Evolutionary conservation across 1,140 invertebrate genomes (phyloP), one percentile per base, ranked within the genome.

Genomic region (Pogonus chalceus): DNA sequence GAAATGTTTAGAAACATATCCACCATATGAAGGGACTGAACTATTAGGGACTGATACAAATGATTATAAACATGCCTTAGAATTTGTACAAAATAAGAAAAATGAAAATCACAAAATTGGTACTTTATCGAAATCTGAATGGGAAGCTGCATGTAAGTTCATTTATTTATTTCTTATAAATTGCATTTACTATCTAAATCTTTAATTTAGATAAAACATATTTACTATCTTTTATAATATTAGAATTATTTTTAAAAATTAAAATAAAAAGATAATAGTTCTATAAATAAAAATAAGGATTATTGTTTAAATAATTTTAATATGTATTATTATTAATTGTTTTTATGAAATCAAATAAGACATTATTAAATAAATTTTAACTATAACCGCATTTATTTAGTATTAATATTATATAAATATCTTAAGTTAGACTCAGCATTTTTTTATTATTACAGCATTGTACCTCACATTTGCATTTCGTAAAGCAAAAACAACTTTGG

Each of bases 71-170:
- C 83, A 91, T 73, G 85, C 85, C 9, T 70, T 79, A 48, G 68
- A 79, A 10, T 80, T 80, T 65, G 71, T 79, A 58, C 71, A 80
- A 55, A 62, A 67, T 48, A 67, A 69, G 43, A 65, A 75, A 61
- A 65, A 55, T 68, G 69, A 62, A 63, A 61, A 64, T 66, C 66
- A 67, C n/a, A 74, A 68, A 53, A 68, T 88, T 56, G 87, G 87
- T 18, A 97, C 94, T 14, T 75, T 98, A 52, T 92, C 90, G 10
- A 79, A 82, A 62, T 80, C 84, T 16, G 94, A 98, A 73, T 98
- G 94, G 95, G 92, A 97, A 75, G 92, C 88, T 52, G 81, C 85
- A 55, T 87, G 90, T 90, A 76, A 86, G 82, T 79, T 59, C n/a
- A n/a, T n/a, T n/a, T n/a, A n/a, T n/a, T n/a, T 35, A 23, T 60